These are phyloP conservation scores for Lathamus discolor DNA, from an alignment of 2,113 vertebrate species.

Conservation along the genomic window DNA sequence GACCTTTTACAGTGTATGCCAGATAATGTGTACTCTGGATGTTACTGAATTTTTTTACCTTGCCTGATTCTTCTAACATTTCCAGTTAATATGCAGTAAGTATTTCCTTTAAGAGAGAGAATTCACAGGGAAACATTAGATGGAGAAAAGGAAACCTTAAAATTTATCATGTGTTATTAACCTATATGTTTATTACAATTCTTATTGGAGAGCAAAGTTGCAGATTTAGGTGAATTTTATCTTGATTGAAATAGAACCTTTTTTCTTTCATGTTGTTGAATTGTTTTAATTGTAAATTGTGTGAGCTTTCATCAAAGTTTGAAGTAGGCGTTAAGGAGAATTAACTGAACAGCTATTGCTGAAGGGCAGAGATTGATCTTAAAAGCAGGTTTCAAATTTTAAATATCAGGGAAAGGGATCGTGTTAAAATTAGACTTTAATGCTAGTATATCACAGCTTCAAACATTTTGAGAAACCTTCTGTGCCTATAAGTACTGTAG, in stretches of 20 bases:
- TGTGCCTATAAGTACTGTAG: background rate
- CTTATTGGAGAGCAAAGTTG: background rate
- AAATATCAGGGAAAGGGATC: background rate
- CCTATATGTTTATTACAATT: background rate
- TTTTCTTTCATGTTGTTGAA: background rate
- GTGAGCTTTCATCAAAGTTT: background rate
- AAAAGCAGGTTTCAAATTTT: background rate
- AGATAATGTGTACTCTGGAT: background rate
- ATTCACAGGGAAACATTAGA: background rate
- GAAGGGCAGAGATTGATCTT: background rate
- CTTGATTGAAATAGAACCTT: background rate
- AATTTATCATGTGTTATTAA: background rate
- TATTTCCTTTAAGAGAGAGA: background rate
- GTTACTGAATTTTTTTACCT: slow-evolving; percentile 10
- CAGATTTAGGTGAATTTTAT: background rate
- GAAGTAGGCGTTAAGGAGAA: background rate
- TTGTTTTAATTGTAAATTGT: background rate
- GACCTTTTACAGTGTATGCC: background rate
- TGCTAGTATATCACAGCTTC: background rate
- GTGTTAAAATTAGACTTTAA: background rate
- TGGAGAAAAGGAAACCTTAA: background rate
- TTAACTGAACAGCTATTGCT: background rate
- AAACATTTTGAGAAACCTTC: background rate
- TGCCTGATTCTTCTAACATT: background rate
- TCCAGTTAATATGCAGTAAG: background rate